Conservation (phyloP, 1,140 invertebrate species). For the Ceratina japonica region DNA sequence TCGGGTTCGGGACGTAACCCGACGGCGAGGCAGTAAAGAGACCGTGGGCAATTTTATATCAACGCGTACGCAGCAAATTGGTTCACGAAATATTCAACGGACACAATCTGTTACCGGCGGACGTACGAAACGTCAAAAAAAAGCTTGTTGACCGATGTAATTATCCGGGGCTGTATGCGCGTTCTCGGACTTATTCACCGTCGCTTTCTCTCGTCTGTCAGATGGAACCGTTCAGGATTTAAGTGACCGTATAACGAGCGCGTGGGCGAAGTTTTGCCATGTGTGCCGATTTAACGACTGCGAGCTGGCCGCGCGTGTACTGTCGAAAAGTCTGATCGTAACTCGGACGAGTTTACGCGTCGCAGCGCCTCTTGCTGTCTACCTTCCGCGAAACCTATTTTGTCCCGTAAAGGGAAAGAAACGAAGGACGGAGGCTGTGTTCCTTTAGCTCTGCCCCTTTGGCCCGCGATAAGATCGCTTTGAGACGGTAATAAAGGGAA, state of each 20-base stretch:
- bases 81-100: conserved; percentile 20
- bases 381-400: conserved; percentile 37
- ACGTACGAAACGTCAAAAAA: conserved; percentile 6
- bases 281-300: conserved; percentile 49
- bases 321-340: conserved; percentile 21
- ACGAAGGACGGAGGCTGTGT: not conserved
- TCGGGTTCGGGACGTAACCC: not conserved
- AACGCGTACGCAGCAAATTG: not conserved
- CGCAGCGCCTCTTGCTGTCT: not conserved
- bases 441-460: not conserved
- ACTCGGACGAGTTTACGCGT: conserved; percentile 17
- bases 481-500: conserved; percentile 75
- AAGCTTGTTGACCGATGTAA: conserved; percentile 35
- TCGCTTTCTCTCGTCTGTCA: not conserved
- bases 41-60: conserved; percentile 1
- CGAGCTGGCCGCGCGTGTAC: not conserved
- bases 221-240: conserved; percentile 10
- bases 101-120: conserved; percentile 30
- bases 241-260: conserved; percentile 39
- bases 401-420: conserved; percentile 33
- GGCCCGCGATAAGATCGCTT: conserved; percentile 71
- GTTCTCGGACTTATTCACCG: not conserved
- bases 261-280: conserved; percentile 31
- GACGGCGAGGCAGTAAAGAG: not conserved
- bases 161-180: conserved; percentile 16